These are phyloP conservation scores for Drosophila nigrodunni DNA, from an alignment of 1,140 invertebrate species.

Conservation along the genomic window DNA sequence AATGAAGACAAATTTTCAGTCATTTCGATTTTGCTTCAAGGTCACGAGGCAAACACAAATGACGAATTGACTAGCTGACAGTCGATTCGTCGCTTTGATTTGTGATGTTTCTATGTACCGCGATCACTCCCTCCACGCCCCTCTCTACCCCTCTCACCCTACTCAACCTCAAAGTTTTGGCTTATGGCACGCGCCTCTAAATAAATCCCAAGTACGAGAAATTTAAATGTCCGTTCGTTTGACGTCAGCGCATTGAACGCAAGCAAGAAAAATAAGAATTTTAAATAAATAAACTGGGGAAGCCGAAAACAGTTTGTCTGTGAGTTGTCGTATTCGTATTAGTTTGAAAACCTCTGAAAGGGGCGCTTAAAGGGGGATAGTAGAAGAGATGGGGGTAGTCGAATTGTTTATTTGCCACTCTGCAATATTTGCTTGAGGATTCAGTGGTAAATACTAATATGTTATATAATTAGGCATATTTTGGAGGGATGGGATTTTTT, in stretches of 20 bases:
- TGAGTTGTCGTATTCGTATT: constrained; percentile 34
- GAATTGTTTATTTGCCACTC: constrained; percentile 37
- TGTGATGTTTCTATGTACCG: constrained; percentile 9
- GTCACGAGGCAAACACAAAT: constrained; percentile 20
- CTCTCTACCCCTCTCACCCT: background rate
- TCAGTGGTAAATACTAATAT: constrained; percentile 34
- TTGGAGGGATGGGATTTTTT: background rate
- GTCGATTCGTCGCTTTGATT: constrained; percentile 13
- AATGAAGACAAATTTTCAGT: constrained; percentile 35
- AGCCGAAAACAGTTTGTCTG: constrained; percentile 50
- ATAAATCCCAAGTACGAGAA: constrained; percentile 18
- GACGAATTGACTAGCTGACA: constrained; percentile 18
- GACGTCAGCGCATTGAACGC: constrained; percentile 34
- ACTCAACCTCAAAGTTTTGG: background rate
- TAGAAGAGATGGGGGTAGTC: constrained; percentile 1
- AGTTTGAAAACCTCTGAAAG: constrained; percentile 1
- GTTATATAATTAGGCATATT: background rate
- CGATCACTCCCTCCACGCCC: constrained; percentile 1
- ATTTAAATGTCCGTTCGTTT: constrained; percentile 26
- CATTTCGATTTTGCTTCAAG: constrained; percentile 38
- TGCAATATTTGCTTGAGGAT: constrained; percentile 43
- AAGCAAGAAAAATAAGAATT: constrained; percentile 44
- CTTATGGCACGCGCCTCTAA: constrained; percentile 43
- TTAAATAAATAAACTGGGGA: constrained; percentile 47
- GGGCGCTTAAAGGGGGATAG: background rate